Evolutionary conservation across 2,113 vertebrate genomes (phyloP), one percentile per base, ranked within the genome.

Genomic region (Limanda limanda): DNA sequence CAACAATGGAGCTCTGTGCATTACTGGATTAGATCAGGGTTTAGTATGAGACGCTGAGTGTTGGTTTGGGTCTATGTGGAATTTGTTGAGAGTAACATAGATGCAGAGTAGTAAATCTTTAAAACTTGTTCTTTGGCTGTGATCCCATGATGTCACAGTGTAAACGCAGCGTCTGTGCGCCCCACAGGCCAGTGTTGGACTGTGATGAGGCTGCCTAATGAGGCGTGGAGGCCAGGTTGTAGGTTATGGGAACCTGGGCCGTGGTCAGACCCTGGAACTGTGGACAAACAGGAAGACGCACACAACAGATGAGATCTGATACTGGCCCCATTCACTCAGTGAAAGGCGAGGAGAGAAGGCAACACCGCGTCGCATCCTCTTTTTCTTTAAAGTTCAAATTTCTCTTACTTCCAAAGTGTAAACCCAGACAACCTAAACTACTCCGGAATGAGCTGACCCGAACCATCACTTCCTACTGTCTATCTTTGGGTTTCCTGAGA

Each of bases 241-340:
- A 75, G 88, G 88, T 85, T 81, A 74, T 93, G 92, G 89, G 89
- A 94, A 94, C 81, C 76, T 63, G 74, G 60, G 68, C 59, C 10
- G 56, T 57, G 81, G 75, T 80, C 84, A 87, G 68, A 83, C 71
- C 85, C 82, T 85, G 84, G 87, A 91, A 93, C 90, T 27, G 37
- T 85, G 86, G 85, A 90, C 85, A 86, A 80, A 88, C 82, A 87
- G 77, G 81, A 83, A 68, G 65, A 89, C 35, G 27, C 57, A 81
- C 56, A 88, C 85, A 84, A 75, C 83, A 85, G 80, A 78, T 63
- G 92, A 91, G 86, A 93, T 68, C 79, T 71, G 89, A 94, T 84
- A 87, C 84, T 1, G 15, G 10, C 15, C 68, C 73, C 74, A 88
- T 92, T 93, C 81, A 84, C 56, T 24, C 56, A 25, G 27, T 73